phyloP scores from a whole-genome alignment of 2,888 invertebrate genomes.

The Hypsopygia costalis region DNA sequence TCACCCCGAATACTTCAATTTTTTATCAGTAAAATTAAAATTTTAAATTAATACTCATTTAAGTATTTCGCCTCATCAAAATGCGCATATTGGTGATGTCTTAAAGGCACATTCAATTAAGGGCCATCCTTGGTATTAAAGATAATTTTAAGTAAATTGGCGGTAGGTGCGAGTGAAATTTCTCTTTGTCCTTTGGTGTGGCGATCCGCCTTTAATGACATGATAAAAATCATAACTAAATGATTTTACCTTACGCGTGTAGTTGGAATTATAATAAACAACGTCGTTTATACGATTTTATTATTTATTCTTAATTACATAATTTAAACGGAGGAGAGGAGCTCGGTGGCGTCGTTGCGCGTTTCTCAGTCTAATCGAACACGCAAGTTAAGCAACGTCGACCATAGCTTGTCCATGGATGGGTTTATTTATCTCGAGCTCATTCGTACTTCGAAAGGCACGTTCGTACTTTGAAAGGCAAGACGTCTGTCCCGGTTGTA shows the following conservation, averaged over 20 bases:
- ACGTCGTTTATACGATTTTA: too few species aligned
- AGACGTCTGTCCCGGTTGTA: too few species aligned
- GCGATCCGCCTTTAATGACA: neutral
- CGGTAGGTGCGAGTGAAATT: constrained; percentile 38
- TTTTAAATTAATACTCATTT: constrained; percentile 56
- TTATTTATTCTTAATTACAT: too few species aligned
- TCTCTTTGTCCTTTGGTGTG: neutral
- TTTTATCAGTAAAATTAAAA: constrained; percentile 37
- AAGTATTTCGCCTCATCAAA: constrained; percentile 51
- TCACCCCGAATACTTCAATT: constrained; percentile 1
- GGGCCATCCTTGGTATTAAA: constrained; percentile 51
- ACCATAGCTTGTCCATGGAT: too few species aligned
- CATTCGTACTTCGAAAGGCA: too few species aligned
- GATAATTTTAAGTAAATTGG: constrained; percentile 55
- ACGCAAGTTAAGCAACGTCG: too few species aligned
- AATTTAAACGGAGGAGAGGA: too few species aligned
- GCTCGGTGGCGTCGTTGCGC: too few species aligned
- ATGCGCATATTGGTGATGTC: constrained; percentile 48
- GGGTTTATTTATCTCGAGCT: too few species aligned
- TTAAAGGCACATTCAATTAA: constrained; percentile 46
- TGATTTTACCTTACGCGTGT: constrained; percentile 2
- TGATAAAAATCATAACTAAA: constrained; percentile 3
- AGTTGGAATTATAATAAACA: too few species aligned
- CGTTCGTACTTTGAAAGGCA: too few species aligned
- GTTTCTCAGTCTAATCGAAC: too few species aligned